Percentiles rank a stretch among this genome's conserved stretches.
Evolutionary conservation across 2,113 vertebrate species (phyloP).

Genomic region (Leuciscus idus): DNA sequence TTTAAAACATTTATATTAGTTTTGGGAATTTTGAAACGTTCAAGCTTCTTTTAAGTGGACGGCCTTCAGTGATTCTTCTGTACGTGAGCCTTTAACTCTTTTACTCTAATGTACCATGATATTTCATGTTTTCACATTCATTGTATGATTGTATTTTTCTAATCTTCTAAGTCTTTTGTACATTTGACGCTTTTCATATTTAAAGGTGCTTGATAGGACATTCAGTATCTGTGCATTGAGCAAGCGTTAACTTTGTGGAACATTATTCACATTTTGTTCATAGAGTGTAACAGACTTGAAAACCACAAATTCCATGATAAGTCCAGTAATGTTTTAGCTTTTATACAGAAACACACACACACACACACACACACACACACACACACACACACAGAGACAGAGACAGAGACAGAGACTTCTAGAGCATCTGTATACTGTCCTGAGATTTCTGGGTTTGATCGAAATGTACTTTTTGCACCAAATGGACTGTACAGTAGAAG

Average conservation of each 20-base stretch:
- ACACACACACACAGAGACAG: no score
- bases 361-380: no score
- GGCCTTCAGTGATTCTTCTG: neutral
- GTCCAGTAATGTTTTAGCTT: neutral
- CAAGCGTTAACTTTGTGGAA: neutral
- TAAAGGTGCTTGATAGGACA: neutral
- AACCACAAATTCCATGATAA: neutral
- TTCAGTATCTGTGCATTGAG: neutral
- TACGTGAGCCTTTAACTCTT: neutral
- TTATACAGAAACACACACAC: neutral
- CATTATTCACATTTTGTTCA: neutral
- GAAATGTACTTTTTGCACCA: neutral
- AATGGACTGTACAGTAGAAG: neutral
- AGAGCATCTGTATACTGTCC: neutral
- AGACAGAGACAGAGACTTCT: neutral
- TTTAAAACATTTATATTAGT: neutral
- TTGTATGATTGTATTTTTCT: neutral
- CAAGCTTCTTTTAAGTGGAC: neutral
- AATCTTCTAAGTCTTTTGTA: neutral
- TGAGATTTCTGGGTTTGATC: neutral
- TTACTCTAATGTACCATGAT: neutral
- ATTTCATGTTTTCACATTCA: neutral
- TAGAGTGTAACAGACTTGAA: slow-evolving; percentile 13
- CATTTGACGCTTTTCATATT: neutral
- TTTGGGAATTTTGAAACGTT: neutral